Evolutionary conservation across 2,113 vertebrate genomes (phyloP).

Genomic region (Antigone vipio): DNA sequence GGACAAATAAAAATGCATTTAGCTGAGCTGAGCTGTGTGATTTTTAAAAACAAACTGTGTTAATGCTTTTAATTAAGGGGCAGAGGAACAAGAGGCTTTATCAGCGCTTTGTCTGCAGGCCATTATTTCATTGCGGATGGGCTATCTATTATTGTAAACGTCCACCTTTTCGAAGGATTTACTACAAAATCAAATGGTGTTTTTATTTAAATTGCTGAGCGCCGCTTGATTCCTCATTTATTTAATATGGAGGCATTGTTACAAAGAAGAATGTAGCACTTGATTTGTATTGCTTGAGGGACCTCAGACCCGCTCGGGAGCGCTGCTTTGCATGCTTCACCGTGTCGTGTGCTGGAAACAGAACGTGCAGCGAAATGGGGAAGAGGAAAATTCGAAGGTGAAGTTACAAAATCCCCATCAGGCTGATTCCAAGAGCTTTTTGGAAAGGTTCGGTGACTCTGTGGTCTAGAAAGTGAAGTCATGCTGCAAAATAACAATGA

Average conservation of each 20-base stretch:
- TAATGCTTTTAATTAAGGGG: conserved; percentile 64
- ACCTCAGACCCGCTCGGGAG: not conserved
- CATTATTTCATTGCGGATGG: conserved; percentile 23
- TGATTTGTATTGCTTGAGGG: conserved; percentile 9
- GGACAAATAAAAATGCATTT: conserved; percentile 44
- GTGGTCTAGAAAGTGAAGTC: not conserved
- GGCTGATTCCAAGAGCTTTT: not conserved
- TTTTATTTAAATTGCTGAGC: conserved; percentile 20
- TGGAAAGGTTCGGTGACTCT: not conserved
- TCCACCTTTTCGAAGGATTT: conserved; percentile 59
- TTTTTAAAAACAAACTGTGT: conserved; percentile 51
- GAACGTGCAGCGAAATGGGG: not conserved
- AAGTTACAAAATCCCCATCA: not conserved
- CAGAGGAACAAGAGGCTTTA: conserved; percentile 50
- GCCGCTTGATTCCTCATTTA: not conserved
- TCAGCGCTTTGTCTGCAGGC: conserved; percentile 50
- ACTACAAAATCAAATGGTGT: conserved; percentile 20
- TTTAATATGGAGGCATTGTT: conserved; percentile 22
- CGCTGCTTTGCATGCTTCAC: not conserved
- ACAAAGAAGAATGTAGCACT: not conserved
- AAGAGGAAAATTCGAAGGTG: not conserved
- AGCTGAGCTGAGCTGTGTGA: not conserved
- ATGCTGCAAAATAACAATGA: not conserved
- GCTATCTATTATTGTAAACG: conserved; percentile 20
- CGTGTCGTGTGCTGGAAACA: not conserved